phyloP scores from a whole-genome alignment of 1,140 invertebrate genomes.

The Drosophila obscura region DNA sequence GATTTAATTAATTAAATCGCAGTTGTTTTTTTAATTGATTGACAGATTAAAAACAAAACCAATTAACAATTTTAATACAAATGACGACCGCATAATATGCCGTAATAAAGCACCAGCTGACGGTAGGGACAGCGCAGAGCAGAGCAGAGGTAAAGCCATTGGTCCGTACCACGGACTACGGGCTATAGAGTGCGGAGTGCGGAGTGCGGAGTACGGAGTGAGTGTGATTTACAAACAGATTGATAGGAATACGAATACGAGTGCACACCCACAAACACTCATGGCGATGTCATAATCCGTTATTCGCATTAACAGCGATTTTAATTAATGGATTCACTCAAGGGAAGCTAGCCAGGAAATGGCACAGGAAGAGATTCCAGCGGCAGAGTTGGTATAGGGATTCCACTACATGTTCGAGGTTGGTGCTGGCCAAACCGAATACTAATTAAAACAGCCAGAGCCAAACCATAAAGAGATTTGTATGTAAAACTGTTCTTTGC shows the following conservation, averaged over 20 bases:
- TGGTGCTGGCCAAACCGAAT: slow-evolving; percentile 23
- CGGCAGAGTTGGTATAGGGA: neutral
- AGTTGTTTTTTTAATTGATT: slow-evolving; percentile 83
- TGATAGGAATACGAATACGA: slow-evolving; percentile 14
- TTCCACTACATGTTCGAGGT: neutral
- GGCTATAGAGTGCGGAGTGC: no score
- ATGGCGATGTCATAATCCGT: slow-evolving; percentile 76
- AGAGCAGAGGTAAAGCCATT: neutral
- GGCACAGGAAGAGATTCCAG: slow-evolving; percentile 1
- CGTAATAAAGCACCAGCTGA: slow-evolving; percentile 67
- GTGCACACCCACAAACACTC: slow-evolving; percentile 43
- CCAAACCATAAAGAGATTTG: neutral
- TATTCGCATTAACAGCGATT: slow-evolving; percentile 75
- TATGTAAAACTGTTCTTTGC: slow-evolving; percentile 2
- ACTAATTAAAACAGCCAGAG: slow-evolving; percentile 32
- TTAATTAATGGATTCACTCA: slow-evolving; percentile 76
- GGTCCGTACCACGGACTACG: no score
- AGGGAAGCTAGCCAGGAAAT: slow-evolving; percentile 38
- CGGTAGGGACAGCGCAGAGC: slow-evolving; percentile 11
- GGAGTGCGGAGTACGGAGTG: neutral
- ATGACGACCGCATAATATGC: slow-evolving; percentile 74
- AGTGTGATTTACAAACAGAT: slow-evolving; percentile 34
- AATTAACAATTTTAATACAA: slow-evolving; percentile 83
- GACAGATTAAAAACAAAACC: slow-evolving; percentile 83
- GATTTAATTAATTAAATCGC: slow-evolving; percentile 83